These are phyloP conservation scores for Hyles vespertilio DNA, from an alignment of 1,140 invertebrate genomes.

Conservation along the genomic window DNA sequence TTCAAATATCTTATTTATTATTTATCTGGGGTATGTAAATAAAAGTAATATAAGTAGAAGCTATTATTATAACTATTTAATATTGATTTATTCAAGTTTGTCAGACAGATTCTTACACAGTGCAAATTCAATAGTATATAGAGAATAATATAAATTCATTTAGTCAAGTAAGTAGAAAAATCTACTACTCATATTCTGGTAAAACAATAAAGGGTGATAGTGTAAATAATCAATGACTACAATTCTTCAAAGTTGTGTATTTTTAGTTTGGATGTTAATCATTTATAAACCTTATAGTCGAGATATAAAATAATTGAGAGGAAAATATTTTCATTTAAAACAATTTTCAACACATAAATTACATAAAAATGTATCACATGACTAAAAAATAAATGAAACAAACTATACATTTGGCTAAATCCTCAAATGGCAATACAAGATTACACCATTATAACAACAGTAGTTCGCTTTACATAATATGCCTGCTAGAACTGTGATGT, in stretches of 20 bases:
- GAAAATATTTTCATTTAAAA: conserved; percentile 50
- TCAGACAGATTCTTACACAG: conserved; percentile 2
- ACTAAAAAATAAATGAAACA: conserved; percentile 62
- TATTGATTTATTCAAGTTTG: conserved; percentile 10
- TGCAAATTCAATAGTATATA: conserved; percentile 1
- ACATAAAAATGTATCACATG: conserved; percentile 70
- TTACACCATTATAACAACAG: conserved; percentile 52
- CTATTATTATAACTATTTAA: conserved; percentile 9
- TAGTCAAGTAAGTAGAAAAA: conserved; percentile 20
- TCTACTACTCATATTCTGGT: conserved; percentile 8
- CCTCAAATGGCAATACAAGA: conserved; percentile 53
- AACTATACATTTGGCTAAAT: conserved; percentile 73
- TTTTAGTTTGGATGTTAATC: conserved; percentile 57
- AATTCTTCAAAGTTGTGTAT: conserved; percentile 70
- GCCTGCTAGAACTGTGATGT: conserved; percentile 35
- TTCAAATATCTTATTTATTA: background rate
- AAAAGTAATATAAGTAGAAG: conserved; percentile 1
- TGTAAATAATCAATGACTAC: conserved; percentile 35
- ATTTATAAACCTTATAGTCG: conserved; percentile 53
- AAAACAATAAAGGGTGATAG: conserved; percentile 16
- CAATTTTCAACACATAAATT: conserved; percentile 69
- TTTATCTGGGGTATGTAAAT: background rate
- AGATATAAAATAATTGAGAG: conserved; percentile 60
- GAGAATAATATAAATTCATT: conserved; percentile 14
- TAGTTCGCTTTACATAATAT: conserved; percentile 39